A percentile compares a stretch with the other conserved stretches of the same genome.
Conservation (phyloP, 2,113 vertebrate species). For the Onychostoma macrolepis region DNA sequence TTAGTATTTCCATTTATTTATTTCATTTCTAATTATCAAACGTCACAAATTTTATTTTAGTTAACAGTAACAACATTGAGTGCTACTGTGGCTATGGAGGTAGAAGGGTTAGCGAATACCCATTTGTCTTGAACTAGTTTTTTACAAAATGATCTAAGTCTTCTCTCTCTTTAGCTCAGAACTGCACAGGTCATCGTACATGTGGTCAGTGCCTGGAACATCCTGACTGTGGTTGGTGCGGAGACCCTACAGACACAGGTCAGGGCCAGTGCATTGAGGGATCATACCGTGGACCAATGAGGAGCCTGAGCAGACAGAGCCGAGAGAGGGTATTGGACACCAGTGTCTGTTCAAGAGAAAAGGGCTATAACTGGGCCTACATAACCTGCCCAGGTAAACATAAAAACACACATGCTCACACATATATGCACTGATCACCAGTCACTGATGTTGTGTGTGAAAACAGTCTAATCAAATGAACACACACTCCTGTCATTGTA, state of each 20-base stretch:
- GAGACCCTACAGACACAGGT: conserved; percentile 93
- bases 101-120: background rate
- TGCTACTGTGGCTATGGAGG: background rate
- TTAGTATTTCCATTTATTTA: background rate
- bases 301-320: conserved; percentile 74
- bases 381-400: conserved; percentile 92
- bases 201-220: conserved; percentile 93
- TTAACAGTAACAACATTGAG: background rate
- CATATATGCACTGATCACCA: background rate
- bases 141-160: background rate
- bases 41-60: background rate
- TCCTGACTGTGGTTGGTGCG: conserved; percentile 97
- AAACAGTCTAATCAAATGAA: background rate
- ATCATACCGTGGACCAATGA: conserved; percentile 92
- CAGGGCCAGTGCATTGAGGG: conserved; percentile 93
- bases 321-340: conserved; percentile 88
- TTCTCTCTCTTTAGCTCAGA: conserved; percentile 84
- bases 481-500: background rate
- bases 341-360: conserved; percentile 87
- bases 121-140: background rate
- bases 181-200: conserved; percentile 93
- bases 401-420: background rate
- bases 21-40: background rate
- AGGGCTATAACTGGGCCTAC: conserved; percentile 94
- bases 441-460: background rate